These are phyloP conservation scores for Hydraecia micacea DNA, from an alignment of 2,888 invertebrate genomes.

Conservation along the genomic window DNA sequence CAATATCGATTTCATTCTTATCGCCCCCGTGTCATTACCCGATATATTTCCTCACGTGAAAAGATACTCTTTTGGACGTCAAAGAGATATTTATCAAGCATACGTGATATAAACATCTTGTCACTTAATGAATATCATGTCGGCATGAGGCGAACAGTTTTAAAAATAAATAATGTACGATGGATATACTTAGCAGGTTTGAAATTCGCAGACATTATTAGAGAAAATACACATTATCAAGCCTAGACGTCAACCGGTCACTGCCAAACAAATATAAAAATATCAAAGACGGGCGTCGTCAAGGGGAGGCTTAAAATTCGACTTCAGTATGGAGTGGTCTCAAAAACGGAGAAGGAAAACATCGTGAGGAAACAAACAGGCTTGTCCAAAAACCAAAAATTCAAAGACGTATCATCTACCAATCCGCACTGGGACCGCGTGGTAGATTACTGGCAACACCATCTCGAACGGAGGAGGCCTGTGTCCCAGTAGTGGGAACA, in stretches of 20 bases:
- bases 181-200: background rate
- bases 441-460: background rate
- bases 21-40: constrained; percentile 24
- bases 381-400: background rate
- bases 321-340: background rate
- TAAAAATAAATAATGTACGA: background rate
- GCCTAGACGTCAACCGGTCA: background rate
- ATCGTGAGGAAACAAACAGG: background rate
- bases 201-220: background rate
- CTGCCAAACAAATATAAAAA: background rate
- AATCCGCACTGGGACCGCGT: background rate
- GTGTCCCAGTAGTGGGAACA: background rate
- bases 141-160: no score
- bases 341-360: background rate
- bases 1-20: constrained; percentile 17
- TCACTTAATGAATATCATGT: constrained; percentile 14
- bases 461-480: no score
- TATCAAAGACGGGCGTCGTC: background rate
- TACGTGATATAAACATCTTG: background rate
- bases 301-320: background rate
- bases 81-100: constrained; percentile 1
- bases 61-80: constrained; percentile 1
- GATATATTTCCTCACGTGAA: constrained; percentile 27
- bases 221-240: background rate
- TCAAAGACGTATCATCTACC: background rate